Evolutionary conservation across 2,888 invertebrate genomes (phyloP), one percentile per base, ranked within the genome.

Genomic region (Ectropis crepuscularia): DNA sequence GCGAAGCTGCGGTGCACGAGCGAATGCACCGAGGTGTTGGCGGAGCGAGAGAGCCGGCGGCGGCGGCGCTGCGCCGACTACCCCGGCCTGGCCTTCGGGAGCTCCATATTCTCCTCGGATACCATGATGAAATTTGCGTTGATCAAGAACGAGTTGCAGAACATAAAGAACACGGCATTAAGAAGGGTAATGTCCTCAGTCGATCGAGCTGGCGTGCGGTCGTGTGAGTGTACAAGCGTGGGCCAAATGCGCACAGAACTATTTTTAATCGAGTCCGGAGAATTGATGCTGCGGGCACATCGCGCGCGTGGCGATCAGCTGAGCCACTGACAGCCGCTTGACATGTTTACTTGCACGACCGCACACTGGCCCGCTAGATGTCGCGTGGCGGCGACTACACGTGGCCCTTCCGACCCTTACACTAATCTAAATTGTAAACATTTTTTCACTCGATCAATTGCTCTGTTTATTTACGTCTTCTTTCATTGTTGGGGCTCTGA

Each of bases 91-190:
- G 98, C 98, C 1, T 97, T 98, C 84, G 98, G 97, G 57, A 96
- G 96, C 75, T 98, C 98, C 70, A 96, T 98, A 83, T 98, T 98
- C 93, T 98, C 98, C 83, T 98, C 98, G 62, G 98, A 98, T 86
- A 98, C 99, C 8, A 96, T 99, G 96, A 98, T 99, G 97, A 99
- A 98, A 94, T 98, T 99, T 91, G 97, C 97, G 88, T 96, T 99
- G 75, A 99, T 99, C 86, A 96, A 96, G 88, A 99, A 99, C 89
- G 99, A 99, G 94, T 95, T 99, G 86, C 98, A 98, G 94, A 99
- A 99, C 94, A 98, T 99, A 88, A 97, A 98, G 95, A 97, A 98
- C 89, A 98, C 98, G 88, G 98, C 98, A 88, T 94, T 99, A 76
- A 98, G 97, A 95, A 95, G 98, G 98, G 99, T 99, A 96, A 95